These are phyloP conservation scores for Ambastaia sidthimunki DNA, from an alignment of 2,797 vertebrate genomes.

Conservation along the genomic window DNA sequence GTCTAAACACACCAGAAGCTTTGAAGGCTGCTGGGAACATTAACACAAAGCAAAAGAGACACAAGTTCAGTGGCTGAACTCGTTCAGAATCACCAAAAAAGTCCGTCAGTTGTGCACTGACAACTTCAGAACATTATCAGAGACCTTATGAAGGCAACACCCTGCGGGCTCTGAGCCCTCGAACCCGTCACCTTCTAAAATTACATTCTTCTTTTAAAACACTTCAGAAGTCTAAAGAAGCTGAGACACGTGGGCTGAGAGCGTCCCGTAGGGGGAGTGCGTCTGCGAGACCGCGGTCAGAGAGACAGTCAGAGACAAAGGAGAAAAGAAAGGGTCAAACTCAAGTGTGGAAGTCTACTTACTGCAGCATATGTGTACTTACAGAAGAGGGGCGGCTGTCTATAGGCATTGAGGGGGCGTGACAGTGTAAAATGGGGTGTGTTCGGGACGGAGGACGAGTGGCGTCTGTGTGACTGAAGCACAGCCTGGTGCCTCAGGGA, in stretches of 20 bases:
- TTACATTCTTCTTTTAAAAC: conserved; percentile 49
- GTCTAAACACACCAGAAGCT: conserved; percentile 5
- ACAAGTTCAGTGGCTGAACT: neutral
- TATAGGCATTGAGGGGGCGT: conserved; percentile 77
- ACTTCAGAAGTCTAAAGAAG: conserved; percentile 54
- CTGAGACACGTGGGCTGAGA: conserved; percentile 48
- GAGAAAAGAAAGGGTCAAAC: conserved; percentile 53
- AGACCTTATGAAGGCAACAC: neutral
- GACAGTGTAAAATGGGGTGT: conserved; percentile 77
- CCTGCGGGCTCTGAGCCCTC: neutral
- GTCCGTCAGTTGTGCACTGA: conserved; percentile 1
- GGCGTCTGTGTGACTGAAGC: conserved; percentile 82
- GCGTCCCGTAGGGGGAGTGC: conserved; percentile 33
- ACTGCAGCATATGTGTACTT: conserved; percentile 76
- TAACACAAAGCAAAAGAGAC: neutral
- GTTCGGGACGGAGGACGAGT: conserved; percentile 72
- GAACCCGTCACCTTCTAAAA: conserved; percentile 8
- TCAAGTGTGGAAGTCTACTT: conserved; percentile 71
- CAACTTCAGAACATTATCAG: neutral
- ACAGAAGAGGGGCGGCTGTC: conserved; percentile 78
- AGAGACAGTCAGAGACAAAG: conserved; percentile 52
- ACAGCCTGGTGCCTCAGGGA: conserved; percentile 84
- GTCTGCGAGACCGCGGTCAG: conserved; percentile 45
- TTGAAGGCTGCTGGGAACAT: neutral
- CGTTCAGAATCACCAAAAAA: neutral